phyloP scores from a whole-genome alignment of 2,797 vertebrate species.

The Cynopterus sphinx region DNA sequence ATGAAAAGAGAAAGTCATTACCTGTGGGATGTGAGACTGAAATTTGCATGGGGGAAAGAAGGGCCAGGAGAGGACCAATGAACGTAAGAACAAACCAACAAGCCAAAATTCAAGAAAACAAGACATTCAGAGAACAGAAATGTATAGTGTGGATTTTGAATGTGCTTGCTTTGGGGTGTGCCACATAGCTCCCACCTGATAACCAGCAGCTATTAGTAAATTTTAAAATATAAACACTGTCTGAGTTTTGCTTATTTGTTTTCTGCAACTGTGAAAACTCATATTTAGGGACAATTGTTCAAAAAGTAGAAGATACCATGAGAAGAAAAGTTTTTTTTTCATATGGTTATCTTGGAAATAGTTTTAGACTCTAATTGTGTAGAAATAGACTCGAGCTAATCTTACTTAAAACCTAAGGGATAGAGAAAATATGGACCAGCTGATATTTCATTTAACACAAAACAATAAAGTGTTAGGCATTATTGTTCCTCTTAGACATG shows the following conservation, averaged over 20 bases:
- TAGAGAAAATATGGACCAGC: background rate
- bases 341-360: background rate
- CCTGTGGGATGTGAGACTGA: background rate
- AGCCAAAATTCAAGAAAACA: background rate
- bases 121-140: background rate
- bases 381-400: background rate
- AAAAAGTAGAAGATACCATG: background rate
- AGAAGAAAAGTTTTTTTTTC: background rate
- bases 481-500: background rate
- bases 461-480: background rate
- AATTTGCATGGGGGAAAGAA: background rate
- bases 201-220: background rate
- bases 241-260: background rate
- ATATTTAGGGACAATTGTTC: background rate
- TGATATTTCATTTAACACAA: background rate
- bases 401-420: background rate
- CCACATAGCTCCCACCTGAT: background rate
- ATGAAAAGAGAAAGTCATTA: background rate
- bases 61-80: background rate
- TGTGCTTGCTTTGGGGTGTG: background rate
- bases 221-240: background rate
- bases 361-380: background rate
- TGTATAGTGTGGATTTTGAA: background rate
- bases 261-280: background rate
- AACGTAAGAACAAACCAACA: background rate